These are phyloP conservation scores for Tuta absoluta DNA, from an alignment of 2,888 invertebrate species.

Conservation along the genomic window DNA sequence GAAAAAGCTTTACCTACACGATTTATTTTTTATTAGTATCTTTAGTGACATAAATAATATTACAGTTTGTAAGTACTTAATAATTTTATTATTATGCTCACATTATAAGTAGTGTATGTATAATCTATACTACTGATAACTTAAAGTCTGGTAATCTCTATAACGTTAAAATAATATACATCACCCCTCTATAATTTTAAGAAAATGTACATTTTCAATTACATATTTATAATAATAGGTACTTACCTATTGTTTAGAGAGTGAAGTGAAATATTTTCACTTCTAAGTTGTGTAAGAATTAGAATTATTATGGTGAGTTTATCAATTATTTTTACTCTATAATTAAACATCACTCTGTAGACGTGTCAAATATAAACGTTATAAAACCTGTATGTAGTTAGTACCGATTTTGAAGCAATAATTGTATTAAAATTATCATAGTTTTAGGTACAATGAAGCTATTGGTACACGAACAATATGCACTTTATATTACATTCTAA, in stretches of 20 bases:
- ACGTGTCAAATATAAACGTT: constrained; percentile 16
- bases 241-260: not conserved
- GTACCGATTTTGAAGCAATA: not conserved
- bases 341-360: not conserved
- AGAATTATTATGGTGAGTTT: too few relatives aligned
- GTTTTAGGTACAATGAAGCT: constrained; percentile 37
- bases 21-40: too few relatives aligned
- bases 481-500: constrained; percentile 1
- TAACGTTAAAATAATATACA: constrained; percentile 36
- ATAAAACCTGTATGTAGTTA: not conserved
- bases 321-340: not conserved
- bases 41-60: not conserved
- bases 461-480: constrained; percentile 1
- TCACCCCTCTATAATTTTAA: constrained; percentile 35
- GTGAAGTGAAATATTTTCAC: not conserved
- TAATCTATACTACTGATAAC: constrained; percentile 69
- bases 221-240: not conserved
- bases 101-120: constrained; percentile 75
- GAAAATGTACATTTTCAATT: constrained; percentile 11
- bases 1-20: too few relatives aligned
- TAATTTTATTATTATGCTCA: constrained; percentile 74
- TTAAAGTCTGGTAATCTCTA: constrained; percentile 66
- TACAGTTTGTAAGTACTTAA: constrained; percentile 56
- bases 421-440: constrained; percentile 48
- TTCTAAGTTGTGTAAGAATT: too few relatives aligned